phyloP scores from a whole-genome alignment of 2,113 vertebrate genomes.

The Spea bombifrons region DNA sequence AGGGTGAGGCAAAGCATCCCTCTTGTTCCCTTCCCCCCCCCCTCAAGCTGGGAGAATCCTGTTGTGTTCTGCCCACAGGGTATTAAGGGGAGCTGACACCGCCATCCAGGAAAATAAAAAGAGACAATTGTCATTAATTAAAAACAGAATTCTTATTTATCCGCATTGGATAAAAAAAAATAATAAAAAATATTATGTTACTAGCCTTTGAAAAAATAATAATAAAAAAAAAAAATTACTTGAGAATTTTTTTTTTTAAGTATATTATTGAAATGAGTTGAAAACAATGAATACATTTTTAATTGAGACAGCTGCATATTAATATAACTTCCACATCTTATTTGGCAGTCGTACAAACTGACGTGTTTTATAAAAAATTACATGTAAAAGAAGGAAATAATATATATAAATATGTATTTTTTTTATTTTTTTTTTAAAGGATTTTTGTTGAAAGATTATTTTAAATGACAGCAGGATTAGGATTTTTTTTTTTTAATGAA shows the following conservation, averaged over 20 bases:
- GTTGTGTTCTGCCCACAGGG: constrained; percentile 20
- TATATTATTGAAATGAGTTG: background rate
- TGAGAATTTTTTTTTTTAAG: too few species aligned
- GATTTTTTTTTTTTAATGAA: background rate
- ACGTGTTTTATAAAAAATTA: background rate
- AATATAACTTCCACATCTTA: background rate
- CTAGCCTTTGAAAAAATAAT: background rate
- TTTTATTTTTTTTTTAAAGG: too few species aligned
- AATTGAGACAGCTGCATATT: background rate
- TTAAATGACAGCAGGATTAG: too few species aligned
- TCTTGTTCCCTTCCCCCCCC: background rate
- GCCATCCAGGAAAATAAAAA: background rate
- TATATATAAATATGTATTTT: background rate
- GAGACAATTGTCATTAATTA: background rate
- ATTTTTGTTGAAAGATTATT: too few species aligned
- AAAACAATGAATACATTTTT: background rate
- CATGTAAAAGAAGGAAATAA: background rate
- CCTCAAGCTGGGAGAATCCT: background rate
- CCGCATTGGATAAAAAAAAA: background rate
- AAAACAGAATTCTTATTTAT: too few species aligned
- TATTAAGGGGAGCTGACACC: constrained; percentile 3
- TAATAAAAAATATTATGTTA: background rate
- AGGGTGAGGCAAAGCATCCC: background rate
- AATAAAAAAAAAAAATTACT: background rate
- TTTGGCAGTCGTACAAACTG: background rate